Evolutionary conservation across 2,888 invertebrate genomes (phyloP).

Genomic region (Carterocephalus palaemon): DNA sequence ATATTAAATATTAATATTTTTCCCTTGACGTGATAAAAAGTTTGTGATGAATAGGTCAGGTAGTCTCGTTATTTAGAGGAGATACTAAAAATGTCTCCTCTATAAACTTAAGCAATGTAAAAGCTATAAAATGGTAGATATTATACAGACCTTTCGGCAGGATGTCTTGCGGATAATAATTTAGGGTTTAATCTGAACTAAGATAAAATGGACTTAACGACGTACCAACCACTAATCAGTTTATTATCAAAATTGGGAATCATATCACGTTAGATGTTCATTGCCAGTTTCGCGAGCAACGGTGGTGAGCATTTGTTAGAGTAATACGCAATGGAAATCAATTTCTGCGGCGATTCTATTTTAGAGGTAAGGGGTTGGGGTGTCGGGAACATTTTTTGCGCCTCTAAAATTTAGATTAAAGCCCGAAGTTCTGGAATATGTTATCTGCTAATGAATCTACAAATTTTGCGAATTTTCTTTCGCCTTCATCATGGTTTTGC

Average conservation of each 20-base stretch:
- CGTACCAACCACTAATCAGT: slow-evolving; percentile 1
- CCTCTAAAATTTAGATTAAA: slow-evolving; percentile 10
- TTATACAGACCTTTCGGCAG: neutral
- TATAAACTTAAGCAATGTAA: neutral
- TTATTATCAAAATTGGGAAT: neutral
- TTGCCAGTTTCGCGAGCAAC: neutral
- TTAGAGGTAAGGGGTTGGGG: neutral
- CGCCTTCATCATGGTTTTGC: neutral
- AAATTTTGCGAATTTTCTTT: slow-evolving; percentile 12
- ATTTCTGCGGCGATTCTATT: neutral
- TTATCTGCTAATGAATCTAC: slow-evolving; percentile 17
- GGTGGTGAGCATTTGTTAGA: neutral
- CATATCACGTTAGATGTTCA: too few relatives aligned
- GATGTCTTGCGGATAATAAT: slow-evolving; percentile 11
- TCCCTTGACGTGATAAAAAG: too few relatives aligned
- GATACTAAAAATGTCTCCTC: too few relatives aligned
- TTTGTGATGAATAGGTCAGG: too few relatives aligned
- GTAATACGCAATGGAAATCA: neutral
- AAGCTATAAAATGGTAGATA: neutral
- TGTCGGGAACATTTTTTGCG: slow-evolving; percentile 7
- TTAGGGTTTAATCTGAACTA: slow-evolving; percentile 12
- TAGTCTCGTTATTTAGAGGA: too few relatives aligned
- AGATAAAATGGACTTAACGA: slow-evolving; percentile 17
- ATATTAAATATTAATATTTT: too few relatives aligned
- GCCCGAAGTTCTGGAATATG: slow-evolving; percentile 15